Evolutionary conservation across 1,140 invertebrate species (phyloP).

Genomic region (Branchinecta lindahli): DNA sequence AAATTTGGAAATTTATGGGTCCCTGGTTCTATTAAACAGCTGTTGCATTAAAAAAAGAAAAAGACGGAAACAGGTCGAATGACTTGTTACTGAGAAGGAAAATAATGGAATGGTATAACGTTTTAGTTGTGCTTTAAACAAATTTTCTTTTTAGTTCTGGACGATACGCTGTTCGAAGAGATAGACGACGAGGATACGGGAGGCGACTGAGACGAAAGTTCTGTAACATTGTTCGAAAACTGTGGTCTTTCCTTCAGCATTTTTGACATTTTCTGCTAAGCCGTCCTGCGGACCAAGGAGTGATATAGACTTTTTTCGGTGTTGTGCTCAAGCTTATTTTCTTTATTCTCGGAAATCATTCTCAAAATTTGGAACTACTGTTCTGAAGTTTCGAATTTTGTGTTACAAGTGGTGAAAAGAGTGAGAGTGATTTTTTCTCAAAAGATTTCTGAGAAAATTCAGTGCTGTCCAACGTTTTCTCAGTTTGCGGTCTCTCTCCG

Average conservation of each 20-base stretch:
- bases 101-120: neutral
- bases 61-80: neutral
- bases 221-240: neutral
- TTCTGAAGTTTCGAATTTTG: too few species aligned
- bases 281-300: constrained; percentile 5
- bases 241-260: neutral
- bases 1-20: too few species aligned
- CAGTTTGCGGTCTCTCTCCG: too few species aligned
- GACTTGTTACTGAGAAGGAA: neutral
- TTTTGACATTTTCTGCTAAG: neutral
- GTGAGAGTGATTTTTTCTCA: too few species aligned
- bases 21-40: neutral
- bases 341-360: too few species aligned
- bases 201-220: neutral
- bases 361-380: too few species aligned
- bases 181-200: neutral
- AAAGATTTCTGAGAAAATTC: too few species aligned
- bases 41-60: neutral
- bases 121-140: neutral
- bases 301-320: neutral
- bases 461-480: too few species aligned
- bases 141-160: neutral
- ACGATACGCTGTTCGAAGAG: constrained; percentile 3
- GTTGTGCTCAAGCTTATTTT: too few species aligned
- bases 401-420: too few species aligned